Base-by-base conservation (phyloP, 2,113 vertebrate species). In the Notarius quadriscutis region DNA sequence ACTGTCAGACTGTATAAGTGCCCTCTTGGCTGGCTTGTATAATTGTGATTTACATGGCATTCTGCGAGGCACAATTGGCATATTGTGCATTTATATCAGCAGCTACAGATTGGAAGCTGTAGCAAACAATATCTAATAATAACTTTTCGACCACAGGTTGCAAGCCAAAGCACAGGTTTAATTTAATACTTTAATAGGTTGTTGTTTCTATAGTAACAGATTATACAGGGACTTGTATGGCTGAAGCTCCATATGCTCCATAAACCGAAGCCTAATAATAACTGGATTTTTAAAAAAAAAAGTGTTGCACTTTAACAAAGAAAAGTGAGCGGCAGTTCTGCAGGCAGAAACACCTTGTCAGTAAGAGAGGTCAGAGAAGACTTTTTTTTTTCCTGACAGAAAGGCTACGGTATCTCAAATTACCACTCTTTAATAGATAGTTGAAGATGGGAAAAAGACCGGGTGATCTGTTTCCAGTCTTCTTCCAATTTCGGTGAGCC, bases 161-260 rank as follows among this genome's bases (percentile, higher is more conserved):
- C 41, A 74, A 55, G 51, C 77, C n/a, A 79, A 57, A 9, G 51
- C 51, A 57, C 77, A 57, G 77, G 53, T 79, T 79, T 79, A 17
- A 30, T 57, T 51, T 79, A 79, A 79, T 79, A 34, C 51, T 55
- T 51, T 79, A 79, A 79, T 57, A 57, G 77, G 77, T 57, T 55
- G 50, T 27, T 79, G 77, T 79, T 79, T 55, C 77, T 55, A 57
- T 79, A 79, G 77, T 57, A 30, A 57, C 51, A 79, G 51, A 53
- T 78, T n/a, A 7, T n/a, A n/a, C 10, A 67, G 14, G 48, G 20
- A 14, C 11, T n/a, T 25, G 2, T 77, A 17, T 79, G 7, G 14
- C 75, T 79, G 51, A 79, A 79, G 75, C 25, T 27, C 6, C 11
- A 53, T 53, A 50, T 75, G 12, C 72, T 51, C 9, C 11, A 75